Base-by-base conservation (phyloP, 2,888 invertebrate species). In the Meganola albula region DNA sequence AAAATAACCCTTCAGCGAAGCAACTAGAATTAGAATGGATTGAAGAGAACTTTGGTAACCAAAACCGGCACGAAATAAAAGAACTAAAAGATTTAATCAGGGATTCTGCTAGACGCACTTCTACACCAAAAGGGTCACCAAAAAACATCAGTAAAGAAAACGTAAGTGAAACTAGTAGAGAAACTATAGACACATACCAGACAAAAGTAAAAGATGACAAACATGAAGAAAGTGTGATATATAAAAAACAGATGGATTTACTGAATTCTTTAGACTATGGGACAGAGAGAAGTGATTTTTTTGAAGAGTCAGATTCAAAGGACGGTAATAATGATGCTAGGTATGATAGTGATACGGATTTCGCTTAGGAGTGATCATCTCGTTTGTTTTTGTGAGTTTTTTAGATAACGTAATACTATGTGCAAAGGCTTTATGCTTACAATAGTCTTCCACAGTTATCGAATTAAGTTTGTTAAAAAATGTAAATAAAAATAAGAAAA, bases 241-340 rank as follows among this genome's bases (percentile, higher is more conserved):
- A 49, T 5, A 62, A 58, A 10, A 77, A 77, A 31, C 63, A 75
- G 33, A 60, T 65, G 47, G 58, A 67, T 41, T 55, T 77, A 5
- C 37, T 76, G 1, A 74, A 74, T 45, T 75, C 74, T 1, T 48
- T 77, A 7, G 80, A 80, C 34, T 75, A 80, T 28, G 72, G 59
- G 1, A 70, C 65, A 2, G 73, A 70, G 7, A 66, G 50, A 37
- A 24, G 48, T 1, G 63, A 67, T 1, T 24, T 52, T 6, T 67
- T 65, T 2, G 65, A 64, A 1, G 36, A 55, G n/a, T 3, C n/a
- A 0, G 67, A 64, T 2, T 60, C 63, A 0, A 74, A 65, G 27
- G 65, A 70, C 6, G 39, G 42, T 2, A 53, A 37, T 28, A 23
- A 13, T 7, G 58, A 53, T 2, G 52, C 44, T 2, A 54, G 29